Conservation (phyloP, 2,797 vertebrate species). For the Sebastes oblongus region DNA sequence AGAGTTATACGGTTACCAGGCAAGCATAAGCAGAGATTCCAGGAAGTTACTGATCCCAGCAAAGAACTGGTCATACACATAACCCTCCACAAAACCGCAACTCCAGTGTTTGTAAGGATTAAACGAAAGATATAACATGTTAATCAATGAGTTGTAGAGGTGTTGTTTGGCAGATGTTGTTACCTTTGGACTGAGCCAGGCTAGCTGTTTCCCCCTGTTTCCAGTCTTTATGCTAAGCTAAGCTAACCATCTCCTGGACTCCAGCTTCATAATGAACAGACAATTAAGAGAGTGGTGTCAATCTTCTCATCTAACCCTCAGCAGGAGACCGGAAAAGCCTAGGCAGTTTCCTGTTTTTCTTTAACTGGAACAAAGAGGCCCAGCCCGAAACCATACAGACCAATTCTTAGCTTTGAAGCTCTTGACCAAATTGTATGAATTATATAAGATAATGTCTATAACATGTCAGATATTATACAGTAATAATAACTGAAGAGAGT, state of each 20-base stretch:
- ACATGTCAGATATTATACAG: neutral
- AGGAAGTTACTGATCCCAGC: neutral
- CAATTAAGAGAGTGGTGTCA: no score
- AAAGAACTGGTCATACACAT: neutral
- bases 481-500: neutral
- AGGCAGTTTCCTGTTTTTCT: neutral
- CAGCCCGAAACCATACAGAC: neutral
- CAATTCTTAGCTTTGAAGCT: neutral
- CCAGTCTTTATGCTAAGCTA: no score
- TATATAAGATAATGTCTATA: neutral
- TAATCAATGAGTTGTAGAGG: neutral
- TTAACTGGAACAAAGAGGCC: neutral
- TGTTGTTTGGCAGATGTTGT: neutral
- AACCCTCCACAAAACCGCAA: neutral
- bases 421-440: neutral
- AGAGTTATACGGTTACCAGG: neutral
- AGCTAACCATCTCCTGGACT: no score
- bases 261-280: no score
- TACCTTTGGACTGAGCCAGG: neutral
- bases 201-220: no score
- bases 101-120: rapidly evolving
- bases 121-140: neutral
- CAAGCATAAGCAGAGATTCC: neutral
- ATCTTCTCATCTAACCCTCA: neutral
- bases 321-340: rapidly evolving